Evolutionary conservation across 1,140 invertebrate genomes (phyloP).

Genomic region (Magallana angulata): DNA sequence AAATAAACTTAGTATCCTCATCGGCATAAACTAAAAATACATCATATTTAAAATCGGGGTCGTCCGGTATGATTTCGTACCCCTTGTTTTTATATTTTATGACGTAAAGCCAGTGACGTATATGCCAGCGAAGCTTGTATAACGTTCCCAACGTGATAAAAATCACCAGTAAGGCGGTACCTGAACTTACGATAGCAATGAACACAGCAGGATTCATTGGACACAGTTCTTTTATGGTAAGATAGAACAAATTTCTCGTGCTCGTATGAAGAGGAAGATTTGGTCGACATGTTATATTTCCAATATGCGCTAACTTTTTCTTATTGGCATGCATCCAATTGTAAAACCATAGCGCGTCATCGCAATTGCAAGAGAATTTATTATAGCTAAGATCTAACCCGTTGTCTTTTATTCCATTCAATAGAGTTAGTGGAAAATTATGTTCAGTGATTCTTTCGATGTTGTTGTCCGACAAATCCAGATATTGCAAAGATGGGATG

Average conservation of each 20-base stretch:
- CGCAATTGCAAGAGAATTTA: conserved; percentile 55
- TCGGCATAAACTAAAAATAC: conserved; percentile 38
- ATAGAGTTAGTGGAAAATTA: conserved; percentile 39
- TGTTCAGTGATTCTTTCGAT: conserved; percentile 40
- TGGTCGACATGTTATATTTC: background rate
- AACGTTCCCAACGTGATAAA: background rate
- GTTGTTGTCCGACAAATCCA: conserved; percentile 45
- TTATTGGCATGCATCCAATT: conserved; percentile 45
- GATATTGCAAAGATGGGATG: conserved; percentile 14
- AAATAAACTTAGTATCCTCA: conserved; percentile 24
- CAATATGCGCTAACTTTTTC: background rate
- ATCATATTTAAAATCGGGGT: conserved; percentile 47
- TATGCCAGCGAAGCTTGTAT: conserved; percentile 39
- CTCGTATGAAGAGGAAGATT: background rate
- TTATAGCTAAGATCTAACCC: conserved; percentile 46
- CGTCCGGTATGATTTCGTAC: background rate
- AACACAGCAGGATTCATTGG: background rate
- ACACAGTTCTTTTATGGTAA: background rate
- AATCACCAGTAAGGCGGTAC: background rate
- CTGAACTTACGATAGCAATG: background rate
- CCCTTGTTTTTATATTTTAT: background rate
- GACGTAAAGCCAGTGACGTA: conserved; percentile 39
- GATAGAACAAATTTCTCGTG: background rate
- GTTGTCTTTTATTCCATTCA: background rate
- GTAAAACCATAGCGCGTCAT: conserved; percentile 51